Evolutionary conservation across 2,113 vertebrate species (phyloP), one percentile per base, ranked within the genome.

Genomic region (Archilochus colubris): DNA sequence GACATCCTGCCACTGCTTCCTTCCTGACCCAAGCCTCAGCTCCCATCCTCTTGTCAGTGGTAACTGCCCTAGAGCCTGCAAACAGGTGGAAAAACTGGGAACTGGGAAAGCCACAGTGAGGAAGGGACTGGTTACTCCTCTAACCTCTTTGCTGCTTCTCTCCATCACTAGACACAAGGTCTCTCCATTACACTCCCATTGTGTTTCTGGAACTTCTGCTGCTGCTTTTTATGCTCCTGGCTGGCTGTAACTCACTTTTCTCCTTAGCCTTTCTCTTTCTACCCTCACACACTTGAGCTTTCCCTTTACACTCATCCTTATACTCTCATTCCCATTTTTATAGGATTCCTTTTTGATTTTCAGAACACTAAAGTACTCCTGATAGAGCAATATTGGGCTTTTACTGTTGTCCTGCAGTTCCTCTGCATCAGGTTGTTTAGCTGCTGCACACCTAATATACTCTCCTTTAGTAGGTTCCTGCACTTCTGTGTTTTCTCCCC

Each of bases 311-410:
- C 55, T 89, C 67, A 70, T 75, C 58, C 78, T 87, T 85, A 68
- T 12, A 62, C 68, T 6, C 59, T 80, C 82, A 80, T 86, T 85
- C 92, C 36, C 19, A 11, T 76, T 93, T 95, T 93, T 91, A 93
- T 85, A 66, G 88, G 82, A 89, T 87, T 91, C 33, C 36, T 86
- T 95, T 91, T 74, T 82, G 90, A 70, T 88, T 94, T 96, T 63
- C 93, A 88, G 92, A 63, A 80, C 67, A 80, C 79, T 93, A 76
- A 90, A 94, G 59, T 80, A 85, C 85, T 93, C 59, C 92, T 94
- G 82, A 91, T 90, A 63, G 85, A 94, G 75, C 85, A 95, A 54
- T 90, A 83, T 59, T 46, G 38, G 55, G 48, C 85, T 90, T 95
- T 91, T 93, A 88, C 72, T 77, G 79, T 77, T 91, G 85, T 80